Evolutionary conservation across 2,888 invertebrate genomes (phyloP).

Genomic region (Formica aserva): DNA sequence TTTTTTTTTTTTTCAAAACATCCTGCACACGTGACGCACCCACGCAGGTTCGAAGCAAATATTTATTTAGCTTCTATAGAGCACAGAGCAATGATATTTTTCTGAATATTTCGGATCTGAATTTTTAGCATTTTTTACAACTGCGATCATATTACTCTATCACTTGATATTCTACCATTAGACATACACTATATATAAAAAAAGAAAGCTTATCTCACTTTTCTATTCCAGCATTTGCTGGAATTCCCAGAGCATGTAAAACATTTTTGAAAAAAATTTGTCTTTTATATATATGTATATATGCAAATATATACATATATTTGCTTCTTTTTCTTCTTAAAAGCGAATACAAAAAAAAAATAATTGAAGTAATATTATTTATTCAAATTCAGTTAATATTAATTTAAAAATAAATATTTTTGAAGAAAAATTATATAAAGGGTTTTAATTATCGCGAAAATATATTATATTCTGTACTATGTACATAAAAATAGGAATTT

Average conservation of each 20-base stretch:
- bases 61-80: slow-evolving; percentile 31
- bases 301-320: not conserved
- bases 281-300: not conserved
- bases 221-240: not conserved
- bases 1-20: not conserved
- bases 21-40: slow-evolving; percentile 6
- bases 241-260: not conserved
- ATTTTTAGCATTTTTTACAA: slow-evolving; percentile 5
- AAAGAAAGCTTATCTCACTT: not conserved
- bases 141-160: slow-evolving; percentile 3
- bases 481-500: not conserved
- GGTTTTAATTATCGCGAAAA: not conserved
- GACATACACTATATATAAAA: not conserved
- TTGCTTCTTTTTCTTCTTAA: not conserved
- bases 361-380: not conserved
- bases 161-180: not conserved
- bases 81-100: slow-evolving; percentile 6
- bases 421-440: not conserved
- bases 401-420: not conserved
- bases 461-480: not conserved
- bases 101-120: slow-evolving; percentile 14
- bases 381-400: not conserved
- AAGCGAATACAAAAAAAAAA: not conserved
- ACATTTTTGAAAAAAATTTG: not conserved
- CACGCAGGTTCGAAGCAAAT: slow-evolving; percentile 19